phyloP scores from a whole-genome alignment of 2,113 vertebrate species.

The Notechis scutatus region DNA sequence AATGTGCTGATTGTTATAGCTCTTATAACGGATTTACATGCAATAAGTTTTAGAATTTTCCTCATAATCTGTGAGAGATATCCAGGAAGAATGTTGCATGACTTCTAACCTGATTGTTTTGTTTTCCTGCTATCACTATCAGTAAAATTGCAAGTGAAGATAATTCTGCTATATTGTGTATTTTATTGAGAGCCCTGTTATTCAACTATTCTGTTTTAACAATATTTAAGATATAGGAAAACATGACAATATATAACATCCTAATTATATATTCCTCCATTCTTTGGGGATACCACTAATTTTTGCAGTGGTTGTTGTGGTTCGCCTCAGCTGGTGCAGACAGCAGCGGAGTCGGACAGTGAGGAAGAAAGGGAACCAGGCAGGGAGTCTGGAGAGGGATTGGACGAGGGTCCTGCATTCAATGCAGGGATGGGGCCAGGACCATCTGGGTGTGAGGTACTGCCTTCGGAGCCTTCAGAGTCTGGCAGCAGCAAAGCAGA shows the following conservation, averaged over 20 bases:
- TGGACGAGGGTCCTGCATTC: too few relatives aligned
- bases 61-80: slow-evolving; percentile 30
- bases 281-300: background rate
- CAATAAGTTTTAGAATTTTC: slow-evolving; percentile 42
- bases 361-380: too few relatives aligned
- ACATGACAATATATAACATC: background rate
- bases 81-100: slow-evolving; percentile 48
- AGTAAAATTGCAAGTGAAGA: slow-evolving; percentile 59
- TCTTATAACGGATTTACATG: slow-evolving; percentile 31
- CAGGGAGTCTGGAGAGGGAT: too few relatives aligned
- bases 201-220: slow-evolving; percentile 13
- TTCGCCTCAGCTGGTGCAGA: too few relatives aligned
- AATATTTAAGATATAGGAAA: background rate
- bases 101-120: slow-evolving; percentile 46
- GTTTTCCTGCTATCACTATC: slow-evolving; percentile 46
- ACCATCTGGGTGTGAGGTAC: too few relatives aligned
- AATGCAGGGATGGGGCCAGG: too few relatives aligned
- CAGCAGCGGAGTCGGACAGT: too few relatives aligned
- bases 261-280: background rate
- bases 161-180: slow-evolving; percentile 4
- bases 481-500: too few relatives aligned
- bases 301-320: too few relatives aligned
- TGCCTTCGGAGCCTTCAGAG: too few relatives aligned
- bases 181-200: slow-evolving; percentile 12
- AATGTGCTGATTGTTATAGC: background rate